Evolutionary conservation across 2,888 invertebrate genomes (phyloP).

Genomic region (Gnatocerus cornutus): DNA sequence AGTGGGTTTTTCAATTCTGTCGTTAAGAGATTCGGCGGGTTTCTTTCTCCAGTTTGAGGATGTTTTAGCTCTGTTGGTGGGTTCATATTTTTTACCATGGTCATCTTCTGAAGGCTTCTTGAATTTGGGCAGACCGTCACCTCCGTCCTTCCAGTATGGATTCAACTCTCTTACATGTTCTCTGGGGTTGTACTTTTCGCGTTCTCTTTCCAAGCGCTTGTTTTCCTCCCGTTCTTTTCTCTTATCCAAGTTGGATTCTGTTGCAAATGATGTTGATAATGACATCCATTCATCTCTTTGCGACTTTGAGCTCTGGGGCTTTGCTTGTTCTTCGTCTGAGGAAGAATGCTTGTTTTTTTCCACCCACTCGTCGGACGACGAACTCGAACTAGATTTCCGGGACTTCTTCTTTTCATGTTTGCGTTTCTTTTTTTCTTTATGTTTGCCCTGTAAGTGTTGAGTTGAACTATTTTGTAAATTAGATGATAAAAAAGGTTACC

Average conservation of each 20-base stretch:
- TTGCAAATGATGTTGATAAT: conserved; percentile 72
- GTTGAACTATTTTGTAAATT: conserved; percentile 1
- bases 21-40: conserved; percentile 45
- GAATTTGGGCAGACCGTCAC: conserved; percentile 83
- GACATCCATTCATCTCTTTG: conserved; percentile 82
- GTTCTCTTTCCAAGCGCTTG: conserved; percentile 73
- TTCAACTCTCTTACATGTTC: conserved; percentile 87
- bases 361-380: conserved; percentile 76
- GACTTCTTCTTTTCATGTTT: conserved; percentile 69
- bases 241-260: conserved; percentile 69
- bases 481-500: conserved; percentile 14
- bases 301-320: too few relatives aligned
- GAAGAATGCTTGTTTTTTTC: conserved; percentile 70
- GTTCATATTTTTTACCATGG: conserved; percentile 59
- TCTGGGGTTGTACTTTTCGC: conserved; percentile 80
- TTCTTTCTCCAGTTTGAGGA: conserved; percentile 52
- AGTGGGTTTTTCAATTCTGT: conserved; percentile 4
- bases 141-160: conserved; percentile 94
- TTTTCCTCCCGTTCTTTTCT: conserved; percentile 72
- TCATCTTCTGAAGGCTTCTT: conserved; percentile 71
- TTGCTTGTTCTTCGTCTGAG: conserved; percentile 28
- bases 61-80: conserved; percentile 8
- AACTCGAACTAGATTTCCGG: conserved; percentile 55
- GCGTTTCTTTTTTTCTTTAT: conserved; percentile 67
- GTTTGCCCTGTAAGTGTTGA: conserved; percentile 58